Base-by-base conservation (phyloP, 1,140 invertebrate species). In the Formica selysi region DNA sequence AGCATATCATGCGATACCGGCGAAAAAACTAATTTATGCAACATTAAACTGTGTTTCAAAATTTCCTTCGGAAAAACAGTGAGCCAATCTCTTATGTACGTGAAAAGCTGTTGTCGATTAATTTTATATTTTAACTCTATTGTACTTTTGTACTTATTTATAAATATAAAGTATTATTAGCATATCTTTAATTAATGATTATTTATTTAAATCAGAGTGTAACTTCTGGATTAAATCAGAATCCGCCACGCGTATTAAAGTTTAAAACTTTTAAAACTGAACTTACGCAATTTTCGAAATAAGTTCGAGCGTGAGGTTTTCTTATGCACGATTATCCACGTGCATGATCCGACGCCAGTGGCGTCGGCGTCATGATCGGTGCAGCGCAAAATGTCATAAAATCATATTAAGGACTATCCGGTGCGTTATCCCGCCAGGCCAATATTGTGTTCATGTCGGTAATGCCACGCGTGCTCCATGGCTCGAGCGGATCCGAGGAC, bases 371-470 rank as follows among this genome's bases (percentile, higher is more conserved):
- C 61, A 36, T 70, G 22, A 59, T 71, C 67, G 54, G 54, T 73
- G 36, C 48, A 64, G 74, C 64, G 74, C 83, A 54, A 74, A 79
- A 89, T 89, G 76, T 86, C 81, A 67, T 90, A 90, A 90, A 90
- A 86, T 86, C 44, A 79, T 86, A 86, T 90, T 91, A 95, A 89
- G 94, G 94, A 91, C 94, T 95, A 85, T 95, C 94, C 84, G 87
- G 91, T 73, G 88, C 88, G 88, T 93, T 92, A 91, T 95, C 94
- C 86, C 93, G 90, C 96, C 96, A 97, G 62, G 96, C 96, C 76
- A 97, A 95, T 91, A 97, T 96, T 86, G 96, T 96, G 93, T 97
- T 97, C 95, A 97, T 97, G 93, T 96, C 96, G 76, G 96, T 96
- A 87, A 97, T 96, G 85, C 95, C 96, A 83, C 96, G 95, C 26